These are phyloP conservation scores for Drosophila novamexicana DNA, from an alignment of 1,140 invertebrate species.

Conservation along the genomic window DNA sequence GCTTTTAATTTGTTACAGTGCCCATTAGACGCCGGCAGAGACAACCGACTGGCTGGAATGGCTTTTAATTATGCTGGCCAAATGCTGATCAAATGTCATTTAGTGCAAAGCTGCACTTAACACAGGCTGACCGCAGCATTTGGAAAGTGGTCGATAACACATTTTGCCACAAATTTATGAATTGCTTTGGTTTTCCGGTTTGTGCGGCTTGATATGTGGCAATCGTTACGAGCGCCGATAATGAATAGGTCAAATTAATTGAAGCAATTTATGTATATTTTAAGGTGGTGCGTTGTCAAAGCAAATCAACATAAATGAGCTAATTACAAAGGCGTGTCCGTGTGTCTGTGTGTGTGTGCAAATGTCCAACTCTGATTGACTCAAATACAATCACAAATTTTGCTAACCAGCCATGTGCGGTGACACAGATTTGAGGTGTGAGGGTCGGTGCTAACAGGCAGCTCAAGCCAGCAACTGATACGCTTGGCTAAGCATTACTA, in stretches of 20 bases:
- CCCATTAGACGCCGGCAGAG: background rate
- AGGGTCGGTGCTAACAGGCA: slow-evolving; percentile 6
- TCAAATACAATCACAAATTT: slow-evolving; percentile 44
- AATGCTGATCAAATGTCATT: slow-evolving; percentile 37
- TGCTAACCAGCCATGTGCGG: slow-evolving; percentile 58
- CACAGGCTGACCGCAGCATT: slow-evolving; percentile 67
- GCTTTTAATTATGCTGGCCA: slow-evolving; percentile 39
- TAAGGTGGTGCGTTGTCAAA: slow-evolving; percentile 64
- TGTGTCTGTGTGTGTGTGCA: slow-evolving; percentile 1
- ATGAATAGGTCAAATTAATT: slow-evolving; percentile 77
- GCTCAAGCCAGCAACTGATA: slow-evolving; percentile 23
- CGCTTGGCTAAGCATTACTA: slow-evolving; percentile 41
- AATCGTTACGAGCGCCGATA: slow-evolving; percentile 40
- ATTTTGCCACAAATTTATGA: slow-evolving; percentile 73
- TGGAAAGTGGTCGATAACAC: slow-evolving; percentile 62
- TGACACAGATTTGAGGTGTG: slow-evolving; percentile 10
- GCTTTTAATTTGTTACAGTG: slow-evolving; percentile 16
- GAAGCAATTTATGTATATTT: slow-evolving; percentile 66
- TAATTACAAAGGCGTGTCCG: slow-evolving; percentile 53
- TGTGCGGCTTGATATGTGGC: slow-evolving; percentile 4
- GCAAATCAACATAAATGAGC: slow-evolving; percentile 79
- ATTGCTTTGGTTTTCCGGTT: slow-evolving; percentile 65
- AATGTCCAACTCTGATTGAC: slow-evolving; percentile 57
- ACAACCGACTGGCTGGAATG: background rate
- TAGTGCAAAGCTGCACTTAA: slow-evolving; percentile 44